Evolutionary conservation across 1,140 invertebrate genomes (phyloP).

Genomic region (Aphaenogaster ashmeadi): DNA sequence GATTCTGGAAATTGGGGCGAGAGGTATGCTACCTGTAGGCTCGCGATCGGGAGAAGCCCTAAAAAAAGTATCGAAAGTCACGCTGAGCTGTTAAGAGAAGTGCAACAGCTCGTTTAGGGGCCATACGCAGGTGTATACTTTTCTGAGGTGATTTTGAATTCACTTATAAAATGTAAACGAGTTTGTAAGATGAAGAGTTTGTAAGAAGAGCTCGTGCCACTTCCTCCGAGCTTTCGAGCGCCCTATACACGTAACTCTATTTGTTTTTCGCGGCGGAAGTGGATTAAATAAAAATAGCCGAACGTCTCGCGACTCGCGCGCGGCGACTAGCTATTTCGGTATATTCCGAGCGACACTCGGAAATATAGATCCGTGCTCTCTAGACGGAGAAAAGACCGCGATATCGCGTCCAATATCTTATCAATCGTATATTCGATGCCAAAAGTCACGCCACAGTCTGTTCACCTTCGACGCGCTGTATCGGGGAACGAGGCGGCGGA

Average conservation of each 20-base stretch:
- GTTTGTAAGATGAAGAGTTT: neutral
- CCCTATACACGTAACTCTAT: neutral
- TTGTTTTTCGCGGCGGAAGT: neutral
- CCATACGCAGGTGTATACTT: neutral
- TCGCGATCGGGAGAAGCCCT: neutral
- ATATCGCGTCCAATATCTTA: conserved; percentile 33
- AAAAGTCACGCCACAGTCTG: conserved; percentile 48
- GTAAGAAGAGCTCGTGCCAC: neutral
- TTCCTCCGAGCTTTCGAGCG: no score
- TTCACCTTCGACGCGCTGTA: conserved; percentile 13
- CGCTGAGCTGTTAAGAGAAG: conserved; percentile 21
- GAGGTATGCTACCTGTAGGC: conserved; percentile 38
- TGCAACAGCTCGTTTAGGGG: conserved; percentile 9
- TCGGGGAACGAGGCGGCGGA: neutral
- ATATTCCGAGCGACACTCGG: conserved; percentile 4
- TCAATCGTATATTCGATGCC: conserved; percentile 44
- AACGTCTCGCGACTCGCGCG: neutral
- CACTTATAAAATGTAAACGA: conserved; percentile 29
- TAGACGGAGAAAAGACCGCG: neutral
- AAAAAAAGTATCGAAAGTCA: conserved; percentile 52
- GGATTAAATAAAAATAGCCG: conserved; percentile 55
- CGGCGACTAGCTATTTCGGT: neutral
- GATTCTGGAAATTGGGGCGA: conserved; percentile 81
- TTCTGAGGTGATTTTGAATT: conserved; percentile 10
- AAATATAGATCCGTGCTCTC: neutral